Conservation (phyloP, 2,888 invertebrate species). For the Clusia tigrina region DNA sequence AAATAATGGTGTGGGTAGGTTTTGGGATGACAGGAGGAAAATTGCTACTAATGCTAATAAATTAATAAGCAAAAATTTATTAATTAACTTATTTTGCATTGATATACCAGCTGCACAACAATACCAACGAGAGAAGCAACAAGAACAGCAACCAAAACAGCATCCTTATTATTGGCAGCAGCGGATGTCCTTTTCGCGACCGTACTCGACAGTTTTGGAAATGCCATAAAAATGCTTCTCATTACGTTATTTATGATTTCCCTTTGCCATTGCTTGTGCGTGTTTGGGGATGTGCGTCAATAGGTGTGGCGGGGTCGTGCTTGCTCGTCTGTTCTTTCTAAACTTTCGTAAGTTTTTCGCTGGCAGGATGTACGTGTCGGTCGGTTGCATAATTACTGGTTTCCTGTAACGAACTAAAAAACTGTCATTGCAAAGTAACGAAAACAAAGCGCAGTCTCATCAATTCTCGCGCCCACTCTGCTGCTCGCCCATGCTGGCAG, state of each 20-base stretch:
- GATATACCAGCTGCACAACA: slow-evolving; percentile 3
- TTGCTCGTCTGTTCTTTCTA: background rate
- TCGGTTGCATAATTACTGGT: background rate
- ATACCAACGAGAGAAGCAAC: slow-evolving; percentile 7
- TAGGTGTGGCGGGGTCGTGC: no score
- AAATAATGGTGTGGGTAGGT: no score
- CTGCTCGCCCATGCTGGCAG: background rate
- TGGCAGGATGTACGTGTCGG: background rate
- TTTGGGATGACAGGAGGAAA: no score
- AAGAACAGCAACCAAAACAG: background rate
- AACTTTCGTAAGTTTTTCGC: background rate
- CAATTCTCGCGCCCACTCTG: background rate
- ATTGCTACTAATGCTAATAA: no score
- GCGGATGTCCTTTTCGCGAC: slow-evolving; percentile 1
- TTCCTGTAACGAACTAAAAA: background rate
- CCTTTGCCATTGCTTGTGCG: background rate
- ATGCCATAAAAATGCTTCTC: background rate
- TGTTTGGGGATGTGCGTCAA: background rate
- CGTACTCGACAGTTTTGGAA: background rate
- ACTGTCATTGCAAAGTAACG: background rate
- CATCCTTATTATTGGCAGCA: slow-evolving; percentile 6
- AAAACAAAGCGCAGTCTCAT: background rate
- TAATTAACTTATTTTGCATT: slow-evolving; percentile 19
- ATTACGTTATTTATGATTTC: slow-evolving; percentile 3
- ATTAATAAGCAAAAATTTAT: slow-evolving; percentile 23